Base-by-base conservation (phyloP, 2,888 invertebrate species). In the Meliscaeva auricollis region DNA sequence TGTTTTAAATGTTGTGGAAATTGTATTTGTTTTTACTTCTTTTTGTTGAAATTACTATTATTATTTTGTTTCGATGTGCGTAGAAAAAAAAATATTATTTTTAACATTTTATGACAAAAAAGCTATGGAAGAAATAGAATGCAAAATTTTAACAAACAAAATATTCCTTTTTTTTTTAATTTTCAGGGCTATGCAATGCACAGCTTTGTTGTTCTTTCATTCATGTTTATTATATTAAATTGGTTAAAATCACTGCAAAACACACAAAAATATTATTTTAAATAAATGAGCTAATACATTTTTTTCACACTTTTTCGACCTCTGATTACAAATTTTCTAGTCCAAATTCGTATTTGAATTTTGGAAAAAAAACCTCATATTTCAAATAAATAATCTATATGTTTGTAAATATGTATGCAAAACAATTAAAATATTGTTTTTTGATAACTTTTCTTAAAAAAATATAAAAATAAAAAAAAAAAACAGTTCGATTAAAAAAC, bases 41-140 rank as follows among this genome's bases (percentile, higher is more conserved):
- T 87, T 88, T 87, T 64, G 66, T 72, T 80, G 7, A 38, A 26
- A 74, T 76, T 62, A 69, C 87, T 83, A 72, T 87, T 17, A 11
- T 88, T 83, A 58, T 87, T 66, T 64, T 77, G 13, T 66, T 68
- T 76, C 20, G 17, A 64, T 78, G 73, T 73, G 60, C 41, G 50
- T 82, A 77, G 32, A 66, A 44, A 38, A 66, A n/a, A 26, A 26
- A 38, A 35, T 58, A 52, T 52, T 0, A 20, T 22, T 58, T 13
- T 54, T 32, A 50, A 26, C 3, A 26, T 74, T 73, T 60, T 17
- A n/a, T 9, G 5, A 52, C 22, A 62, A 44, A n/a, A 22, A 44
- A 62, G 22, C 26, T 7, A 35, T 58, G 22, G 1, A 60, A 60
- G n/a, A 60, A 60, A 60, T 41, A 68, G 35, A 62, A 50, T 17